Conservation (phyloP, 2,888 invertebrate genomes). For the Rotaria socialis region DNA sequence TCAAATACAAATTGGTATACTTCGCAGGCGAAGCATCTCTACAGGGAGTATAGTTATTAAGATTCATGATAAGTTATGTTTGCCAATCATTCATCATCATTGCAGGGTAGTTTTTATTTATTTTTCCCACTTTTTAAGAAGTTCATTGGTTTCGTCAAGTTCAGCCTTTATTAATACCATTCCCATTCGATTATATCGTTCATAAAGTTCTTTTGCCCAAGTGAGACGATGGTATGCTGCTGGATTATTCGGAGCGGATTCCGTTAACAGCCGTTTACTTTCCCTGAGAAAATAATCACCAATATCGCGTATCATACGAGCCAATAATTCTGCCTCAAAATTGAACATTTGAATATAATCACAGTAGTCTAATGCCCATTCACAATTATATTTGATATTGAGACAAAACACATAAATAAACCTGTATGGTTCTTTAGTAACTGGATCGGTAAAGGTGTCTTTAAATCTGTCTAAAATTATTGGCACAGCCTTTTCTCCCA, state of each 20-base stretch:
- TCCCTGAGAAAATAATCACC: background rate
- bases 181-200: background rate
- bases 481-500: background rate
- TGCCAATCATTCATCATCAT: too few species aligned
- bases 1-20: too few species aligned
- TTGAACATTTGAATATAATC: background rate
- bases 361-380: background rate
- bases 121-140: background rate
- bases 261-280: background rate
- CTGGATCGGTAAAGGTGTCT: too few species aligned
- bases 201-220: background rate
- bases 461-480: too few species aligned
- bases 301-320: background rate
- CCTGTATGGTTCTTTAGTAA: background rate
- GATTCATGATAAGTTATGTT: too few species aligned
- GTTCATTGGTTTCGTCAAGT: background rate
- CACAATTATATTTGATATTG: background rate
- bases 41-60: too few species aligned
- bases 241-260: background rate
- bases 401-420: background rate
- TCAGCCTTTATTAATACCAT: background rate
- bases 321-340: background rate
- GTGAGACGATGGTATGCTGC: background rate
- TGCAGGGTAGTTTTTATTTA: background rate
- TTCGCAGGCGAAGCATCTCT: too few species aligned